Evolutionary conservation across 2,888 invertebrate genomes (phyloP).

Genomic region (Steinernema scapterisci): DNA sequence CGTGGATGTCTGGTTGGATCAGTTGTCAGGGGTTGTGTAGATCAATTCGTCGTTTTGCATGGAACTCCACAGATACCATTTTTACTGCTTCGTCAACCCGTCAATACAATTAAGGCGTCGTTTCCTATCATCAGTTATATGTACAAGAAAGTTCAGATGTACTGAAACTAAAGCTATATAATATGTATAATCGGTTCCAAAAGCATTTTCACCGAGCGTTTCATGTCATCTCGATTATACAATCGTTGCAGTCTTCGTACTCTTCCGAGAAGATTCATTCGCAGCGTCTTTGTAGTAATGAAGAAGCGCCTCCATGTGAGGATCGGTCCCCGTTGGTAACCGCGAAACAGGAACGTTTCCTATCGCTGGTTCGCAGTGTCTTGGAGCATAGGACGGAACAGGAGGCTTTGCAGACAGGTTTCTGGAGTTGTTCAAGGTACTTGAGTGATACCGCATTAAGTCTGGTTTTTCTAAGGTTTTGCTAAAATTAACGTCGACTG

Average conservation of each 20-base stretch:
- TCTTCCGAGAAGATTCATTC: conserved; percentile 29
- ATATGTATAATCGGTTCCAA: no score
- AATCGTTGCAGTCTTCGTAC: conserved; percentile 55
- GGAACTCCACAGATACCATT: no score
- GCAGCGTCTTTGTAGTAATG: conserved; percentile 49
- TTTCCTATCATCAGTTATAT: no score
- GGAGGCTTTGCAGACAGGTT: background rate
- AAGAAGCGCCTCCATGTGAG: conserved; percentile 57
- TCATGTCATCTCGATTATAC: conserved; percentile 42
- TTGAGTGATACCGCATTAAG: conserved; percentile 16
- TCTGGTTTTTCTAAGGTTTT: conserved; percentile 4
- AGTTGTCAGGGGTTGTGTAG: no score
- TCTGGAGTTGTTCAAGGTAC: background rate
- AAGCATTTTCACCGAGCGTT: no score
- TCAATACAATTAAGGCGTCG: no score
- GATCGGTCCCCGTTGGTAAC: conserved; percentile 45
- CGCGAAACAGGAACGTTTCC: background rate
- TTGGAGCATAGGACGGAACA: background rate
- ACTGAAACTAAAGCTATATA: no score
- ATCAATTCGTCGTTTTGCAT: no score
- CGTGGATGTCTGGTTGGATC: no score
- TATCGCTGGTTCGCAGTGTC: background rate
- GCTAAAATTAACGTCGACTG: background rate
- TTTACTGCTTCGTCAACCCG: no score
- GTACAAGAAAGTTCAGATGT: no score